These are phyloP conservation scores for Oenanthe oenanthe DNA, from an alignment of 2,113 vertebrate species.

Conservation along the genomic window DNA sequence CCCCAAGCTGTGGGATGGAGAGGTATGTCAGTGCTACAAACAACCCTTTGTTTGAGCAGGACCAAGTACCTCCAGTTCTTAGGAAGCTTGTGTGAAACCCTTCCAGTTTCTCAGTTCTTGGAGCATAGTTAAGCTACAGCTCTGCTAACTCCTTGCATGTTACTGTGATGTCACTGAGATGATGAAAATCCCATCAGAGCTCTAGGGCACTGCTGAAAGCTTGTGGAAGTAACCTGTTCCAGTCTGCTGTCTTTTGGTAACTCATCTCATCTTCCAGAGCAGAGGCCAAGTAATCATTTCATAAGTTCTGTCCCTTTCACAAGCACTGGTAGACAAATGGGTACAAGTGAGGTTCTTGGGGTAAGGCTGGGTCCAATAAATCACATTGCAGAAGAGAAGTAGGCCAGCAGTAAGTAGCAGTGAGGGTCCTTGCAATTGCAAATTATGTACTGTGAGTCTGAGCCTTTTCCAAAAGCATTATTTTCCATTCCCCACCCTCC, in stretches of 20 bases:
- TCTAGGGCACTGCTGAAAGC: not conserved
- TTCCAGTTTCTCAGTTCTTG: not conserved
- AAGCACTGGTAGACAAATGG: accelerated
- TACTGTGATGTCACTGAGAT: not conserved
- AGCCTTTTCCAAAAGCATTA: not conserved
- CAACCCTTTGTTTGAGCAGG: accelerated
- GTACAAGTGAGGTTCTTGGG: not conserved
- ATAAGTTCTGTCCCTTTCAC: not conserved
- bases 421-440: not conserved
- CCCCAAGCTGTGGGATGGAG: not conserved
- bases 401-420: not conserved
- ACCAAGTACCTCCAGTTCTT: not conserved
- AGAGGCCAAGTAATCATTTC: not conserved
- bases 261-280: not conserved
- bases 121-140: not conserved
- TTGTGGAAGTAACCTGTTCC: not conserved
- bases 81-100: not conserved
- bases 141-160: accelerated
- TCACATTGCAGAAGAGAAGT: not conserved
- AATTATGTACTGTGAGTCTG: not conserved
- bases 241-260: not conserved
- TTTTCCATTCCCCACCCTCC: not conserved
- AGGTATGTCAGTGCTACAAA: accelerated
- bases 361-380: not conserved
- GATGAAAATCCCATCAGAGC: not conserved